Evolutionary conservation across 2,113 vertebrate genomes (phyloP).

Genomic region (Numenius arquata): DNA sequence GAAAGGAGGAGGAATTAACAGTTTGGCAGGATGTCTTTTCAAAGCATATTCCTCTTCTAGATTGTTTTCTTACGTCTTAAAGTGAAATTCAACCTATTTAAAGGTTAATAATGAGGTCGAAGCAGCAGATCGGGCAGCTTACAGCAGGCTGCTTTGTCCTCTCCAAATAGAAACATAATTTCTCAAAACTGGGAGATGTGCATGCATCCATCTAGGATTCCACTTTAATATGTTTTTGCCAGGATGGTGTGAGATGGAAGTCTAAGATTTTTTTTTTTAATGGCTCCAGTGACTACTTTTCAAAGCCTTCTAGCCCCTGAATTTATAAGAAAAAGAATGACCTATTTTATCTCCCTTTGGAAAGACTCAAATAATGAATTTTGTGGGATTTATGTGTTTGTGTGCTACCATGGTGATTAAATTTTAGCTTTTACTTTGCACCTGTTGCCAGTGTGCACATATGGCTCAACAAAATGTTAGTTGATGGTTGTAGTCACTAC

Average conservation of each 20-base stretch:
- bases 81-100: background rate
- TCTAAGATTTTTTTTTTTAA: background rate
- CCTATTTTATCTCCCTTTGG: conserved; percentile 6
- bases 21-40: background rate
- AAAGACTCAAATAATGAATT: background rate
- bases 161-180: background rate
- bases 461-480: background rate
- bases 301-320: background rate
- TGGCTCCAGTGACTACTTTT: background rate
- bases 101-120: background rate
- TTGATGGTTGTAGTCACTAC: background rate
- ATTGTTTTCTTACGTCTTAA: background rate
- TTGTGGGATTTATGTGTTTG: background rate
- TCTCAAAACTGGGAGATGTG: background rate
- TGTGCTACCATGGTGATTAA: background rate
- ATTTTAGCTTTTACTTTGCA: background rate
- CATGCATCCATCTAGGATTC: background rate
- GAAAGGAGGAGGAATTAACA: background rate
- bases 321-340: background rate
- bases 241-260: background rate
- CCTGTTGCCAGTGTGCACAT: background rate
- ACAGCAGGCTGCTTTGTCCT: background rate
- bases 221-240: background rate
- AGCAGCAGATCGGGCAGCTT: background rate
- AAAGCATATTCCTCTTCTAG: background rate